Evolutionary conservation across 2,797 vertebrate genomes (phyloP).

Genomic region (Mormyrus hasselquistii): DNA sequence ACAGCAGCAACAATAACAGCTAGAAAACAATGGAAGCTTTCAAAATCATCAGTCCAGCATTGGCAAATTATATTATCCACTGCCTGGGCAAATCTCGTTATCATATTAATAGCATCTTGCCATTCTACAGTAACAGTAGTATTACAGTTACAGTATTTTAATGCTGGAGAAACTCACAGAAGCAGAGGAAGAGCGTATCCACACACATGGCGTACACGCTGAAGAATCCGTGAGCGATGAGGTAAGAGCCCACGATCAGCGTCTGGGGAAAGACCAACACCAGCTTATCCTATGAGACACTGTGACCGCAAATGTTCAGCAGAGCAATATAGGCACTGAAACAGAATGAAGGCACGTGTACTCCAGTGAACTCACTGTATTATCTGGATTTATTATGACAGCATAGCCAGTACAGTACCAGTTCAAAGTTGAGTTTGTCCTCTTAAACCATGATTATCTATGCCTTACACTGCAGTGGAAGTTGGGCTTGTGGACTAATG

Average conservation of each 20-base stretch:
- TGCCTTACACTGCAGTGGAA: not conserved
- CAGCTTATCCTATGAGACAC: not conserved
- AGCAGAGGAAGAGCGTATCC: constrained; percentile 96
- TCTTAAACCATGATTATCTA: not conserved
- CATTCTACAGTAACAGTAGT: not conserved
- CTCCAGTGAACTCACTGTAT: not conserved
- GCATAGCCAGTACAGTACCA: not conserved
- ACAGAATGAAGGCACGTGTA: not conserved
- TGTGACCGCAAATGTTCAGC: not conserved
- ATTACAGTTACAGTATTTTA: no score
- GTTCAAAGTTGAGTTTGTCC: not conserved
- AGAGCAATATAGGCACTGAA: not conserved
- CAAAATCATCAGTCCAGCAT: not conserved
- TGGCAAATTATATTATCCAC: not conserved
- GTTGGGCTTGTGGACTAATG: not conserved
- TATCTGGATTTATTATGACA: not conserved
- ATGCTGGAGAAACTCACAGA: constrained; percentile 76
- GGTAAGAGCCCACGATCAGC: constrained; percentile 81
- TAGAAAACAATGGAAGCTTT: not conserved
- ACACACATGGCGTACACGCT: constrained; percentile 97
- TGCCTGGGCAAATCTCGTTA: not conserved
- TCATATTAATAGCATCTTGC: not conserved
- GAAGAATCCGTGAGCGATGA: constrained; percentile 96
- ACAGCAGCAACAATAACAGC: not conserved
- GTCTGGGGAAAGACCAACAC: constrained; percentile 60